These are phyloP conservation scores for Takifugu rubripes DNA, from an alignment of 2,797 vertebrate genomes.

Conservation along the genomic window DNA sequence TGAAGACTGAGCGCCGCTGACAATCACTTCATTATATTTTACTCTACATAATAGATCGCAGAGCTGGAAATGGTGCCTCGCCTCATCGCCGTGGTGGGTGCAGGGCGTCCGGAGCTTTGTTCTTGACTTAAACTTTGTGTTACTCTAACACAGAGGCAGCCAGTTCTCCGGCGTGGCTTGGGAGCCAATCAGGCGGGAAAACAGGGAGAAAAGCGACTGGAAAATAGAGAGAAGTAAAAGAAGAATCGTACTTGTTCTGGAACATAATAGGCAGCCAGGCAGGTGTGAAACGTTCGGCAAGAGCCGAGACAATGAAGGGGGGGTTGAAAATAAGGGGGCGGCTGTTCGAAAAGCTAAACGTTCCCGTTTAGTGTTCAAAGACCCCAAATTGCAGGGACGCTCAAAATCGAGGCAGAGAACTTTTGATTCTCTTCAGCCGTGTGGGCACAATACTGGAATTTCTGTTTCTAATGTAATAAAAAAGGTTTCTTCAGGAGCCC, in stretches of 20 bases:
- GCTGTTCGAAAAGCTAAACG: conserved; percentile 31
- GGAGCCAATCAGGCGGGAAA: conserved; percentile 30
- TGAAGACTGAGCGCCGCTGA: conserved; percentile 52
- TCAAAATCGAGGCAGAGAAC: conserved; percentile 22
- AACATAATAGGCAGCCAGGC: conserved; percentile 21
- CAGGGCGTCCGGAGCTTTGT: conserved; percentile 20
- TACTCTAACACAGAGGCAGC: conserved; percentile 23
- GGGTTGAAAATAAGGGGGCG: conserved; percentile 18
- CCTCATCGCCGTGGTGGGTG: conserved; percentile 14
- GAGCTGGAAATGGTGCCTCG: conserved; percentile 25
- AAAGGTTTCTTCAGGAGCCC: no score
- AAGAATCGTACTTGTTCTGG: conserved; percentile 16
- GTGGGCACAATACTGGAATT: no score
- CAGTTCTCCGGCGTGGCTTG: conserved; percentile 17
- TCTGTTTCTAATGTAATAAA: no score
- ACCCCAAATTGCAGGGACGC: conserved; percentile 29
- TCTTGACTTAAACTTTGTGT: conserved; percentile 21
- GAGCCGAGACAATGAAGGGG: conserved; percentile 20
- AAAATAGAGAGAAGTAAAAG: conserved; percentile 12
- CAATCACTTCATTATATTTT: conserved; percentile 44
- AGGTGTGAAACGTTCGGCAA: conserved; percentile 11
- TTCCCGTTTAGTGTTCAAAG: conserved; percentile 34
- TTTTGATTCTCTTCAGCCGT: conserved; percentile 23
- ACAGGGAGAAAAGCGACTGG: neutral
- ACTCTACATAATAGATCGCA: conserved; percentile 29